Evolutionary conservation across 2,113 vertebrate species (phyloP).

Genomic region (Lipotes vexillifer): DNA sequence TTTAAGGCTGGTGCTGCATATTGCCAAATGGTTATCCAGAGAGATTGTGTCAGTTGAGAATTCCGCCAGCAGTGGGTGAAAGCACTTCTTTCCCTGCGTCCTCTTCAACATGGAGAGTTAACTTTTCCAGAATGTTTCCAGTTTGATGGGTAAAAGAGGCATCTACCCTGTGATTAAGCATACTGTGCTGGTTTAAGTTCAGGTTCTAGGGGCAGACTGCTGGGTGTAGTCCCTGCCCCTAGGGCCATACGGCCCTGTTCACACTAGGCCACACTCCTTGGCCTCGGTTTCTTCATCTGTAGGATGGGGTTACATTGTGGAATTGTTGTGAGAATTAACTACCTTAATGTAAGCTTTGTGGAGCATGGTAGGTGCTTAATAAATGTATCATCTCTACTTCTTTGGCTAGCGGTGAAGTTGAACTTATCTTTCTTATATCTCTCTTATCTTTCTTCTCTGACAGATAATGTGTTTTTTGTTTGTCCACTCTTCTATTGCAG

Average conservation of each 20-base stretch:
- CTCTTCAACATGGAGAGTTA: not conserved
- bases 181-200: not conserved
- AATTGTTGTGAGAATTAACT: not conserved
- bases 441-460: not conserved
- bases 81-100: not conserved
- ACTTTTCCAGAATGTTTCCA: not conserved
- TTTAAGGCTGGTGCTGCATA: not conserved
- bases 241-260: not conserved
- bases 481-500: not conserved
- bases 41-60: not conserved
- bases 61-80: not conserved
- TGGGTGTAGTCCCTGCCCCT: not conserved
- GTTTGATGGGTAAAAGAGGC: too few relatives aligned
- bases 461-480: not conserved
- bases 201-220: too few relatives aligned
- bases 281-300: not conserved
- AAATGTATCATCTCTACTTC: not conserved
- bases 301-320: not conserved
- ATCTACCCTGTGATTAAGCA: accelerated
- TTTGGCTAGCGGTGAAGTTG: not conserved
- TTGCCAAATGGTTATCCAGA: not conserved
- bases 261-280: not conserved
- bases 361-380: not conserved
- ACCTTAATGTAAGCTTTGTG: not conserved
- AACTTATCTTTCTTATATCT: too few relatives aligned